Evolutionary conservation across 2,888 invertebrate genomes (phyloP).

Genomic region (Dorcus parallelipipedus): DNA sequence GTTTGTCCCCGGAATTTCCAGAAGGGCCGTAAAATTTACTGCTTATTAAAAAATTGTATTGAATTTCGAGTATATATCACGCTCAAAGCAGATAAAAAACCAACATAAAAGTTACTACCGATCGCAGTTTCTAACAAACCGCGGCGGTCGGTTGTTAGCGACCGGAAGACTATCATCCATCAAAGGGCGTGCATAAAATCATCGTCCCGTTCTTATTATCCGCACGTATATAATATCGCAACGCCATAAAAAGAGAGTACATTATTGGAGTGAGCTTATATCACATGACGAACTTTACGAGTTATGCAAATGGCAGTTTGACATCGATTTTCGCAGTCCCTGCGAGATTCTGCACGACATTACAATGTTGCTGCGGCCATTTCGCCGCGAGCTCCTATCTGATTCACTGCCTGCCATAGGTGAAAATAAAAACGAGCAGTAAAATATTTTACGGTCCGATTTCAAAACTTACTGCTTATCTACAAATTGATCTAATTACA

Average conservation of each 20-base stretch:
- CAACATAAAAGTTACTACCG: no score
- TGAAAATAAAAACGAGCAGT: not conserved
- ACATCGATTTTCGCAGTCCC: slow-evolving; percentile 35
- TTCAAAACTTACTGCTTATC: not conserved
- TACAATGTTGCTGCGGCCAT: not conserved
- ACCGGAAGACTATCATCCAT: no score
- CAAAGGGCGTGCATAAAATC: no score
- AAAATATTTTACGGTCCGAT: not conserved
- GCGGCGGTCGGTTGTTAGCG: no score
- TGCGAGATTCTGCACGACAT: slow-evolving; percentile 23
- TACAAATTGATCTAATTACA: not conserved
- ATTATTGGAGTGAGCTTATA: slow-evolving; percentile 6
- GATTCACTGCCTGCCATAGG: not conserved
- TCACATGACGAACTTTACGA: slow-evolving; percentile 30
- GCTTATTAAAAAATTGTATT: no score
- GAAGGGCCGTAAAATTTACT: no score
- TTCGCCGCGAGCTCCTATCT: not conserved
- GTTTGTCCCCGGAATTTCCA: no score
- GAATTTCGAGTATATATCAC: no score
- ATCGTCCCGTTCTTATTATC: not conserved
- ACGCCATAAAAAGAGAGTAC: not conserved
- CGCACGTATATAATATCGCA: not conserved
- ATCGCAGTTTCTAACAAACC: no score
- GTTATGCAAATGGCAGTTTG: slow-evolving; percentile 35
- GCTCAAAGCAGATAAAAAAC: no score